Evolutionary conservation across 2,888 invertebrate genomes (phyloP).

Genomic region (Phyllotreta cruciferae): DNA sequence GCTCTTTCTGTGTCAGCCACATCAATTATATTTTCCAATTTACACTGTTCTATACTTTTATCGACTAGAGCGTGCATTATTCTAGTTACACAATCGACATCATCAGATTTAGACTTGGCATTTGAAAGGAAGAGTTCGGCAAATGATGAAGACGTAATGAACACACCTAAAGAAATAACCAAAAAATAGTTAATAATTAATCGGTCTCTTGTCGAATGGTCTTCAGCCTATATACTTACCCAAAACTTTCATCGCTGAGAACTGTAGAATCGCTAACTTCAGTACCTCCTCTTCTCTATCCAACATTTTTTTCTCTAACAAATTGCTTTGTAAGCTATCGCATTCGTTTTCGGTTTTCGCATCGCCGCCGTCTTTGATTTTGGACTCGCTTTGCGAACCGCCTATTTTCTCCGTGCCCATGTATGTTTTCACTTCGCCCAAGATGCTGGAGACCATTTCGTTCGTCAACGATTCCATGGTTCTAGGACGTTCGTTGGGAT

Average conservation of each 20-base stretch:
- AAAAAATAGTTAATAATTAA: slow-evolving; percentile 9
- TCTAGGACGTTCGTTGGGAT: slow-evolving; percentile 44
- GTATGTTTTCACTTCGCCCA: slow-evolving; percentile 62
- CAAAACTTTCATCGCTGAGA: slow-evolving; percentile 66
- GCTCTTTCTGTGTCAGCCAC: slow-evolving; percentile 62
- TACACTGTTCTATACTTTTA: slow-evolving; percentile 61
- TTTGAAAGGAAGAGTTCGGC: slow-evolving; percentile 65
- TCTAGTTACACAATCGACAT: slow-evolving; percentile 49
- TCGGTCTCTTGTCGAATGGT: not conserved
- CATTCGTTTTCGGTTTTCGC: slow-evolving; percentile 33
- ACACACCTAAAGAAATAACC: slow-evolving; percentile 42
- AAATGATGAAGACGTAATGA: slow-evolving; percentile 64
- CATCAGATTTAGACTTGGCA: slow-evolving; percentile 48
- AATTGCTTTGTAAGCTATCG: slow-evolving; percentile 47
- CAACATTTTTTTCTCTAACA: slow-evolving; percentile 57
- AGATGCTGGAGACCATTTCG: slow-evolving; percentile 63
- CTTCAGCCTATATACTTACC: slow-evolving; percentile 43
- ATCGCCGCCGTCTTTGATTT: slow-evolving; percentile 34
- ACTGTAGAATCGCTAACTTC: slow-evolving; percentile 63
- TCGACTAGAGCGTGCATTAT: slow-evolving; percentile 60
- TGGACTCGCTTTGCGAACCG: slow-evolving; percentile 42
- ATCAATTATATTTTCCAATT: slow-evolving; percentile 59
- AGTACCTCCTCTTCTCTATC: slow-evolving; percentile 61
- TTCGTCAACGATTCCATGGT: slow-evolving; percentile 62
- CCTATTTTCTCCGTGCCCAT: slow-evolving; percentile 55